These are phyloP conservation scores for Amitus sp. DNA, from an alignment of 2,888 invertebrate species.

Conservation along the genomic window DNA sequence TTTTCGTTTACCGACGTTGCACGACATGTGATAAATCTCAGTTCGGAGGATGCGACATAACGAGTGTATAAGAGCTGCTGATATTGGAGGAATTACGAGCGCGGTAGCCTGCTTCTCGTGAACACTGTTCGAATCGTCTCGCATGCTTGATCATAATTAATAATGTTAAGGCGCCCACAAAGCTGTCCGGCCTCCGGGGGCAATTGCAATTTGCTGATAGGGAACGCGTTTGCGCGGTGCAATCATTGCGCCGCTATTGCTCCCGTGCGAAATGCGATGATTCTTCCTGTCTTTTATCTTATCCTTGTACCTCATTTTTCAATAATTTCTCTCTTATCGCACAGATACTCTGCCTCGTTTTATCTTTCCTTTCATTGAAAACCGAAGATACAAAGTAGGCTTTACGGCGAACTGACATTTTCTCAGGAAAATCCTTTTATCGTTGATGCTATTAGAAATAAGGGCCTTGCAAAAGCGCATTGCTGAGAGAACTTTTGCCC, in stretches of 20 bases:
- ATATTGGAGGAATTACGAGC: slow-evolving; percentile 54
- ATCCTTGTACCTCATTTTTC: slow-evolving; percentile 13
- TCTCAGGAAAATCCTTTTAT: too few species aligned
- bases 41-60: slow-evolving; percentile 39
- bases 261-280: slow-evolving; percentile 25
- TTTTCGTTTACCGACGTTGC: slow-evolving; percentile 31
- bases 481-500: too few species aligned
- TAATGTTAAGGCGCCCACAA: slow-evolving; percentile 59
- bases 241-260: slow-evolving; percentile 7
- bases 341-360: slow-evolving; percentile 1
- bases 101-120: slow-evolving; percentile 47
- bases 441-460: too few species aligned
- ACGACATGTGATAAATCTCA: slow-evolving; percentile 40
- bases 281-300: slow-evolving; percentile 20
- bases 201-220: slow-evolving; percentile 46
- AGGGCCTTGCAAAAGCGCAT: too few species aligned
- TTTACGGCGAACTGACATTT: too few species aligned
- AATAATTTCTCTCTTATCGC: slow-evolving; percentile 20
- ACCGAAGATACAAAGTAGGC: too few species aligned
- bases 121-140: slow-evolving; percentile 57
- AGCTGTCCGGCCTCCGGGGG: slow-evolving; percentile 52
- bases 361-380: neutral
- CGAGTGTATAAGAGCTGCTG: slow-evolving; percentile 39
- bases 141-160: slow-evolving; percentile 64
- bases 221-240: slow-evolving; percentile 47